Base-by-base conservation (phyloP, 64 coral and sea anemone species). In the Platygyra sinensis region DNA sequence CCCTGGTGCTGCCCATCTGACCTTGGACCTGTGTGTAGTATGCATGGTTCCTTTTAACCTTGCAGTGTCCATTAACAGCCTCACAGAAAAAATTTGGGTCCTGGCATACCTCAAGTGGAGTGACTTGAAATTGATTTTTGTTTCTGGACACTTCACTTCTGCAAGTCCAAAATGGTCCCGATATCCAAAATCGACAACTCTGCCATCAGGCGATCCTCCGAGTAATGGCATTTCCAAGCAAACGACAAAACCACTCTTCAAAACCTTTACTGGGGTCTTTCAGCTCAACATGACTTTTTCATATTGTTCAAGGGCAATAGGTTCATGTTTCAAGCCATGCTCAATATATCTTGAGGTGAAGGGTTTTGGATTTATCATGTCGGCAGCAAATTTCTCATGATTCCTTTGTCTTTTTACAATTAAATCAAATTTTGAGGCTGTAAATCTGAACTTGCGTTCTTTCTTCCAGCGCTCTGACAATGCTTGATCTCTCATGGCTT, bases 271-370 rank as follows among this genome's bases (percentile, higher is more conserved):
- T 10, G 87, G 87, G 2, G 73, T 79, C 78, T 32, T 80, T 33
- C 33, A 59, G 10, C 10, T 29, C 20, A 52, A 73, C 88, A 90
- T 90, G 7, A 80, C 17, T 72, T 73, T 80, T 51, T 80, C 61
- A 81, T 90, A 90, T 50, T 81, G 14, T 19, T 90, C 25, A 20
- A 81, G 1, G 0, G 88, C 88, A 55, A 81, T 22, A 1, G 88
- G 62, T 81, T 90, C 88, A 90, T 90, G 49, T 60, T 81, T 90
- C 10, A 90, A 30, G 17, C 77, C 88, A 72, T 90, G 88, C n/a
- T 67, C 88, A 1, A 81, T 42, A 81, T 90, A 81, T 62, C 65
- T 32, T 29, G 57, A 71, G 4, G 61, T 52, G 19, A 72, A 36
- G 33, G 33, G n/a, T n/a, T n/a, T n/a, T n/a, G n/a, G n/a, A n/a